phyloP scores from a whole-genome alignment of 1,140 invertebrate genomes.

The Palaemon carinicauda region DNA sequence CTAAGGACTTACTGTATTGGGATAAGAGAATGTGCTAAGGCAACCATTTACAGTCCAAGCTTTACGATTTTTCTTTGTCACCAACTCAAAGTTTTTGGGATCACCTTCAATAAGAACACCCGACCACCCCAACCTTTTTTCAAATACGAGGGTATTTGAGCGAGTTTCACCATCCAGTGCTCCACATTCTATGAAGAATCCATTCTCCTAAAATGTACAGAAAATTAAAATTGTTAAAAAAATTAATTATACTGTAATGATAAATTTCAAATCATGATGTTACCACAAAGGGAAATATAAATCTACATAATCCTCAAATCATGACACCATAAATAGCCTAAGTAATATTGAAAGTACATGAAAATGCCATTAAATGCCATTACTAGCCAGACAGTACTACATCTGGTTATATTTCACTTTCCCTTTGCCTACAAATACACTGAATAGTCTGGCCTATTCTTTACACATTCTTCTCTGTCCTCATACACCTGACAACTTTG shows the following conservation, averaged over 20 bases:
- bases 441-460: too few species aligned
- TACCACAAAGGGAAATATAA: background rate
- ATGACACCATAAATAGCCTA: too few species aligned
- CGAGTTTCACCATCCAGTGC: slow-evolving; percentile 66
- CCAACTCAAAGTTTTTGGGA: slow-evolving; percentile 57
- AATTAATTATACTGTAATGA: background rate
- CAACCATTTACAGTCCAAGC: slow-evolving; percentile 61
- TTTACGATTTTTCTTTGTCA: slow-evolving; percentile 62
- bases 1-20: slow-evolving; percentile 46
- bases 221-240: background rate
- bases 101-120: slow-evolving; percentile 63
- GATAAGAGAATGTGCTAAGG: slow-evolving; percentile 56
- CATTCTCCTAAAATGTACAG: slow-evolving; percentile 62
- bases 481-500: too few species aligned
- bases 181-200: slow-evolving; percentile 68
- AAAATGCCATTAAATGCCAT: too few species aligned
- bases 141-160: slow-evolving; percentile 63
- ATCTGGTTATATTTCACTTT: too few species aligned
- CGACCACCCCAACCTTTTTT: slow-evolving; percentile 61
- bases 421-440: too few species aligned
- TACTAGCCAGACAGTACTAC: too few species aligned
- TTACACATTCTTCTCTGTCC: too few species aligned
- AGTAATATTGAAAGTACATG: too few species aligned
- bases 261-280: background rate
- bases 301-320: too few species aligned